Base-by-base conservation (phyloP, 2,888 invertebrate genomes). In the Rhamphomyia laevipes region DNA sequence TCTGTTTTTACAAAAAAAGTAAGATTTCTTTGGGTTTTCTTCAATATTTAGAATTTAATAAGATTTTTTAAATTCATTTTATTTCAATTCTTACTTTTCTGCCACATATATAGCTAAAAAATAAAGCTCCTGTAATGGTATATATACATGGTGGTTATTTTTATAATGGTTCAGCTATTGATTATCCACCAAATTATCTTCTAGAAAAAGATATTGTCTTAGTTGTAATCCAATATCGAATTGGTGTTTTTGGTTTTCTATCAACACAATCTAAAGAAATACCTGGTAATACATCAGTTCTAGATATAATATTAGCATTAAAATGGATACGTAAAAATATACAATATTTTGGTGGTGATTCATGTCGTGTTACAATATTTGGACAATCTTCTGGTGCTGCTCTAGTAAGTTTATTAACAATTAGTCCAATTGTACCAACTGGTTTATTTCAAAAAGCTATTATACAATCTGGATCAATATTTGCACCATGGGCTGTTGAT, bases 321-420 rank as follows among this genome's bases (percentile, higher is more conserved):
- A 56, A 72, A 43, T 78, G 77, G 77, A 72, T 76, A 6, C 68
- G 72, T 45, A 60, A 67, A 21, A 63, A 77, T 55, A 75, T 77
- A 15, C 53, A 56, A 10, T 47, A 57, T 12, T 77, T 77, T 54
- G 75, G 76, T 15, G 77, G 77, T 4, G 70, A 77, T 61, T 67
- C 73, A 11, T 52, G 58, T 1, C 58, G 61, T 38, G 71, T 77
- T 1, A 77, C 77, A 2, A 63, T 77, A 37, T 70, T 74, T 51
- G 75, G 77, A 2, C 75, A 77, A 57, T 76, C 76, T 52, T 74
- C 76, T 2, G 77, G 77, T 9, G 70, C 69, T 1, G 68, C 63
- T 4, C 68, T 76, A 1, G 69, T 73, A 0, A 71, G 72, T 7
- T 61, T 71, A 2, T 59, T 76, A 47, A 49, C 72, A 37, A 52